These are phyloP conservation scores for Perithous albicinctus DNA, from an alignment of 2,888 invertebrate species.

Conservation along the genomic window DNA sequence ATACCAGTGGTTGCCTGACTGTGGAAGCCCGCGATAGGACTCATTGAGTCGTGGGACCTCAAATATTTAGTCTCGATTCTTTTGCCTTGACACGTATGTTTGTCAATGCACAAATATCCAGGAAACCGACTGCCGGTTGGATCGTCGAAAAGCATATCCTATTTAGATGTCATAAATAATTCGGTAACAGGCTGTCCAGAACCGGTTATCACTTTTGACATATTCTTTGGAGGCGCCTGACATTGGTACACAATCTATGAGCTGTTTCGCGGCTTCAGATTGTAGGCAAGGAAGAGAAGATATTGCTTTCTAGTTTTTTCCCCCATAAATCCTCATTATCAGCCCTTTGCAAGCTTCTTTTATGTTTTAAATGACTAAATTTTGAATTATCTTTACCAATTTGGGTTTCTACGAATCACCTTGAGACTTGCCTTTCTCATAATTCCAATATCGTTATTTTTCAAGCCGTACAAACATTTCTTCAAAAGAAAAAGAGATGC, in stretches of 20 bases:
- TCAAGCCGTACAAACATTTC: not conserved
- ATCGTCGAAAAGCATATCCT: not conserved
- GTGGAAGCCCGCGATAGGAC: not conserved
- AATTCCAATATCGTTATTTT: not conserved
- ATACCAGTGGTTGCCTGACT: conserved; percentile 4
- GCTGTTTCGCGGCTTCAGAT: too few species aligned
- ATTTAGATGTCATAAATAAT: conserved; percentile 6
- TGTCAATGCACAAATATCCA: not conserved
- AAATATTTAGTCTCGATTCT: conserved; percentile 30
- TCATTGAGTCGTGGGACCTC: not conserved
- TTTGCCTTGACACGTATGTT: conserved; percentile 6
- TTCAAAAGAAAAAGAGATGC: not conserved
- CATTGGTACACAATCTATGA: not conserved
- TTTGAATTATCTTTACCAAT: too few species aligned
- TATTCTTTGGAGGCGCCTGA: not conserved
- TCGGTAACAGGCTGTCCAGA: not conserved
- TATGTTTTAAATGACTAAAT: too few species aligned
- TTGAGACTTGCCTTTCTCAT: not conserved
- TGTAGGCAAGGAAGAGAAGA: too few species aligned
- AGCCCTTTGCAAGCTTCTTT: too few species aligned
- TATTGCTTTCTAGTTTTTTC: not conserved
- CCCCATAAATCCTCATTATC: too few species aligned
- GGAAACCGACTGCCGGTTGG: not conserved
- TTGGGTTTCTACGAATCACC: too few species aligned
- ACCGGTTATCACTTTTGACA: not conserved